Evolutionary conservation across 2,888 invertebrate species (phyloP).

Genomic region (Tiliacea citrago): DNA sequence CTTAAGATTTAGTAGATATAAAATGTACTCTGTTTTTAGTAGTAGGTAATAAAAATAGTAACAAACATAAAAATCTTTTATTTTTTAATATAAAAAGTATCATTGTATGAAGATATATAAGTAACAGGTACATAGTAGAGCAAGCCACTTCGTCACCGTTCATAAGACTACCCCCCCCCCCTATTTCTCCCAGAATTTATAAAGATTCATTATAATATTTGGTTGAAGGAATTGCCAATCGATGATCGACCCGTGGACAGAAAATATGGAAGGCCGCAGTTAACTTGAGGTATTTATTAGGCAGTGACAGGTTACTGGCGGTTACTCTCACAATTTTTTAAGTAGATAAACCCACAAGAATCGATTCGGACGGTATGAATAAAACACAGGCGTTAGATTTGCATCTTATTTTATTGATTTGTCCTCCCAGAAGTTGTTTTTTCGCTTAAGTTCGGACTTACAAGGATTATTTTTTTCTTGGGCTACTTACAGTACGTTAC

Average conservation of each 20-base stretch:
- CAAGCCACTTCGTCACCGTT: background rate
- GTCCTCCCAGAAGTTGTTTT: conserved; percentile 87
- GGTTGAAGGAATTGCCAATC: no score
- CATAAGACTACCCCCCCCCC: background rate
- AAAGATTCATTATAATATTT: background rate
- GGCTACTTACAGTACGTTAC: conserved; percentile 89
- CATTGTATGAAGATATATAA: conserved; percentile 18
- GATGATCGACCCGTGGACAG: no score
- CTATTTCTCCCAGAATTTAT: background rate
- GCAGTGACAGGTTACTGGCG: background rate
- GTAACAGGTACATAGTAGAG: conserved; percentile 47
- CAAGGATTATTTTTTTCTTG: conserved; percentile 88
- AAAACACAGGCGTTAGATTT: conserved; percentile 83
- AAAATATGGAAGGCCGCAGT: background rate
- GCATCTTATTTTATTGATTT: conserved; percentile 90
- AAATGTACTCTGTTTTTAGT: no score
- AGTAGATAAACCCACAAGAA: conserved; percentile 7
- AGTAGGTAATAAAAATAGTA: conserved; percentile 42
- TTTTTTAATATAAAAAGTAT: conserved; percentile 22
- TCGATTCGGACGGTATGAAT: conserved; percentile 67
- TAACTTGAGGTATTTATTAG: conserved; percentile 1
- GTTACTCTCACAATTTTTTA: conserved; percentile 2
- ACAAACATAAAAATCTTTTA: conserved; percentile 32
- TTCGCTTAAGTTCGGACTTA: conserved; percentile 87
- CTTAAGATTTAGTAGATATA: background rate